A percentile compares a stretch with the other conserved stretches of the same genome.
These are phyloP conservation scores for Hippocampus abdominalis DNA, from an alignment of 2,113 vertebrate species.

Conservation along the genomic window DNA sequence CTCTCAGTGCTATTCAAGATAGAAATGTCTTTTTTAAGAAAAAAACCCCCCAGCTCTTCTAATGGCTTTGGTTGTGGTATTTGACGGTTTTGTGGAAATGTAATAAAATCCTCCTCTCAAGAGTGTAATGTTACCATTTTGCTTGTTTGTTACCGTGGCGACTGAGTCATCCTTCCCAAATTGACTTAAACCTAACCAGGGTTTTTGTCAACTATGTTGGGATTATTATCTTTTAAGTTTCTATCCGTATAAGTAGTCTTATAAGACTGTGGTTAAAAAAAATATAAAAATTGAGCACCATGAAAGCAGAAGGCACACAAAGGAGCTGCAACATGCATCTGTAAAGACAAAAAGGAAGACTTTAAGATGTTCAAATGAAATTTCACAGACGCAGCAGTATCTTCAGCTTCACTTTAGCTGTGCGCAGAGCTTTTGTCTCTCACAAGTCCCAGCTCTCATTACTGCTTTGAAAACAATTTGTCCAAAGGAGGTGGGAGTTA, in stretches of 20 bases:
- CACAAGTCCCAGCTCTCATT: slow-evolving; percentile 33
- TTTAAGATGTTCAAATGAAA: neutral
- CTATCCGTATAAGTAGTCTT: neutral
- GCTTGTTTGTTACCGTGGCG: too few species aligned
- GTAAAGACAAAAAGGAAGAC: neutral
- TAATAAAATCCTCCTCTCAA: neutral
- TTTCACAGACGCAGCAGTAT: slow-evolving; percentile 9
- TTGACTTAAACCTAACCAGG: neutral
- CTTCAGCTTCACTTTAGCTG: slow-evolving; percentile 15
- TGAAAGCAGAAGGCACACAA: neutral
- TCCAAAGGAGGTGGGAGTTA: slow-evolving; percentile 7
- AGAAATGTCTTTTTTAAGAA: too few species aligned
- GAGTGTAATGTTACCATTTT: neutral
- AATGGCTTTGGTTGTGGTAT: neutral
- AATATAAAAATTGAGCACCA: neutral
- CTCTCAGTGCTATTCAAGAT: neutral
- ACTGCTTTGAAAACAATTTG: slow-evolving; percentile 19
- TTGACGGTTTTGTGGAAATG: neutral
- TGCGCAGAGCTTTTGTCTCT: slow-evolving; percentile 12
- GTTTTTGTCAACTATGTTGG: neutral
- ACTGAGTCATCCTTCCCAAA: too few species aligned
- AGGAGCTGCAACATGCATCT: neutral
- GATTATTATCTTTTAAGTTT: neutral
- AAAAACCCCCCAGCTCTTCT: neutral
- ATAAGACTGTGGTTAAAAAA: neutral